Evolutionary conservation across 2,888 invertebrate genomes (phyloP).

Genomic region (Penaeus monodon): DNA sequence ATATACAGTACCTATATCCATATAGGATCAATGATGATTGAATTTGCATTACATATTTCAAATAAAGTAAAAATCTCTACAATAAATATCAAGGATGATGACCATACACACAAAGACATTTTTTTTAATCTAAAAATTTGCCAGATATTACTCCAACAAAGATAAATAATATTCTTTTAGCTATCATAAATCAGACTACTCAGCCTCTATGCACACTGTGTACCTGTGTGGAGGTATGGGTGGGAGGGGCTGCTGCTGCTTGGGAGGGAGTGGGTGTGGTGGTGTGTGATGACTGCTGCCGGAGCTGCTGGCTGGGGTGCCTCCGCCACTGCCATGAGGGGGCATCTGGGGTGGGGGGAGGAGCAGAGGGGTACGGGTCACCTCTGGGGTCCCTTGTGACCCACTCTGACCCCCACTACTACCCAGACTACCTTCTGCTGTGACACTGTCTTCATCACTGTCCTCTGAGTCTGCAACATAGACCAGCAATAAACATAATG

Average conservation of each 20-base stretch:
- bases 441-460: conserved; percentile 65
- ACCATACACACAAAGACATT: no score
- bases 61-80: no score
- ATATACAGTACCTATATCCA: no score
- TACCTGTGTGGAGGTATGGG: conserved; percentile 66
- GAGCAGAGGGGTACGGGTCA: conserved; percentile 52
- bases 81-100: no score
- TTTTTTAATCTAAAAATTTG: no score
- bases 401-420: conserved; percentile 61
- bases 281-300: conserved; percentile 57
- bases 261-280: conserved; percentile 51
- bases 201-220: neutral
- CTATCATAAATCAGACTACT: neutral
- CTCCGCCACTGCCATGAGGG: conserved; percentile 41
- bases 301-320: conserved; percentile 54
- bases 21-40: no score
- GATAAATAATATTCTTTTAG: no score
- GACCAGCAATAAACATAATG: conserved; percentile 18
- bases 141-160: no score
- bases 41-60: no score
- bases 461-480: conserved; percentile 59
- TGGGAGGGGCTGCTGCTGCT: conserved; percentile 66
- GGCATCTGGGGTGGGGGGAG: conserved; percentile 54
- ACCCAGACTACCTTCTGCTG: conserved; percentile 62
- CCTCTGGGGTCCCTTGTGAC: conserved; percentile 56